Conservation (phyloP, 2,113 vertebrate species). For the Brachirus orientalis region DNA sequence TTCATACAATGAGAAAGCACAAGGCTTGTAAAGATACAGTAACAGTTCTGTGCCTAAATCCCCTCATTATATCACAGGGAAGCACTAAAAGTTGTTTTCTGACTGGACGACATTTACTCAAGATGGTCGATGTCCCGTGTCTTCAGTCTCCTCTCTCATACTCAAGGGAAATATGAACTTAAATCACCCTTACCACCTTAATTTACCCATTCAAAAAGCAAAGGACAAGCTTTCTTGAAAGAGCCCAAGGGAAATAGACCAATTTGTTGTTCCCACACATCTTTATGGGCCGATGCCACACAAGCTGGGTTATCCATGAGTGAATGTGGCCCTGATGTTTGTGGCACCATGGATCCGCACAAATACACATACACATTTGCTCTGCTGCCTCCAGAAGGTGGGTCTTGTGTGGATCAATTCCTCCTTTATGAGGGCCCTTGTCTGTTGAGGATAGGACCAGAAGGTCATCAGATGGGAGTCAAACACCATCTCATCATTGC, state of each 20-base stretch:
- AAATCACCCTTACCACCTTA: slow-evolving; percentile 69
- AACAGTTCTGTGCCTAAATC: too few relatives aligned
- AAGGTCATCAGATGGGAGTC: slow-evolving; percentile 83
- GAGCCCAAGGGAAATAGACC: slow-evolving; percentile 69
- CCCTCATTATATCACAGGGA: neutral
- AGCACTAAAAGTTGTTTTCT: slow-evolving; percentile 64
- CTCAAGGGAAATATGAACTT: slow-evolving; percentile 80
- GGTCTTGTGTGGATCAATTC: slow-evolving; percentile 76
- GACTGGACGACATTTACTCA: slow-evolving; percentile 74
- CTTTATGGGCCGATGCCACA: slow-evolving; percentile 51
- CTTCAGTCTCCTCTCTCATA: slow-evolving; percentile 61
- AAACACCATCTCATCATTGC: slow-evolving; percentile 39
- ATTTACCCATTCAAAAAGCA: slow-evolving; percentile 71
- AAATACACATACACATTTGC: slow-evolving; percentile 29
- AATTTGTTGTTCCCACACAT: slow-evolving; percentile 77
- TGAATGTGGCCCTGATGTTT: slow-evolving; percentile 36
- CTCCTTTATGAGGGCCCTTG: slow-evolving; percentile 75
- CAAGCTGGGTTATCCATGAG: slow-evolving; percentile 47
- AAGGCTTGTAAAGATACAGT: too few relatives aligned
- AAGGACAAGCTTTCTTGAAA: slow-evolving; percentile 69
- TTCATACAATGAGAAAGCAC: too few relatives aligned
- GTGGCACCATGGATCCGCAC: slow-evolving; percentile 34
- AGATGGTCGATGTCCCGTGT: slow-evolving; percentile 75
- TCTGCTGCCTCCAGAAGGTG: slow-evolving; percentile 49
- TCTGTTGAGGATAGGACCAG: slow-evolving; percentile 67